Evolutionary conservation across 1,140 invertebrate genomes (phyloP), one percentile per base, ranked within the genome.

Genomic region (Rhopalosiphum padi): DNA sequence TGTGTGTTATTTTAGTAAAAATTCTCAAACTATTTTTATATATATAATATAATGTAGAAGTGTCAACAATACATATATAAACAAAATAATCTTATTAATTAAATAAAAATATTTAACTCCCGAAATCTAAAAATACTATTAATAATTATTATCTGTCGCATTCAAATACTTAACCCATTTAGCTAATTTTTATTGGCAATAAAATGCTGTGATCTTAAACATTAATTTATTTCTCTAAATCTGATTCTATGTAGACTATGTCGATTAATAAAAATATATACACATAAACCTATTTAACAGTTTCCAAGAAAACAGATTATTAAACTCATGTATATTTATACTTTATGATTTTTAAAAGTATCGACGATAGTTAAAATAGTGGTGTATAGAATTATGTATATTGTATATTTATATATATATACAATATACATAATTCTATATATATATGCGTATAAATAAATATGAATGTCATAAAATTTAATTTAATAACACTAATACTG

Each of bases 401-500:
- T 30, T 18, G 15, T 25, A 7, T 37, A 37, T 37, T 1, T 37
- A 37, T 37, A 37, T 43, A 25, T 86, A 11, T 25, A 25, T 15
- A n/a, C n/a, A n/a, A n/a, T n/a, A n/a, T n/a, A n/a, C n/a, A n/a
- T n/a, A n/a, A n/a, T n/a, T n/a, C n/a, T n/a, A n/a, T n/a, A n/a
- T 43, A 25, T 86, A 11, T 25, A 25, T 15, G 30, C 43, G 8
- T 7, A 30, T 30, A 87, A 87, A 87, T 46, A 87, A 30, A 30
- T 46, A 30, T n/a, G 46, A n/a, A 88, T 30, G 46, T 35, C 86
- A 88, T 35, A 88, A 51, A 89, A 89, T 37, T 21, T 41, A 89
- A 89, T 89, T 55, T 89, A 37, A 89, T 89, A 25, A 55, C n/a
- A 77, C 51, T 43, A 53, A 89, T 55, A 51, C 87, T 35, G 35